Evolutionary conservation across 2,113 vertebrate species (phyloP).

Genomic region (Lutjanus erythropterus): DNA sequence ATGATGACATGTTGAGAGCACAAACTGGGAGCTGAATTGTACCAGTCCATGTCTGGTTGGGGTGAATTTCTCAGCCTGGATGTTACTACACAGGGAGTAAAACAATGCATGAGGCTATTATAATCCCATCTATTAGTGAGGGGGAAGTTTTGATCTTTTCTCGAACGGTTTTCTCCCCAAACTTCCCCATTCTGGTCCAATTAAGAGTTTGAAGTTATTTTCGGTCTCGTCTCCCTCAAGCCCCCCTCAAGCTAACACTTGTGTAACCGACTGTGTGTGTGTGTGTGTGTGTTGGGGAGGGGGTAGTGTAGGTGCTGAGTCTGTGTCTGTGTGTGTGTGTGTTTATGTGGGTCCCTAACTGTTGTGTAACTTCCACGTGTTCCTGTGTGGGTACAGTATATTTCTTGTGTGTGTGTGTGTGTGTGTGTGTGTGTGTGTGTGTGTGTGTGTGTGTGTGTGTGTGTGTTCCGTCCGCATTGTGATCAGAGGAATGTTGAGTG

Average conservation of each 20-base stretch:
- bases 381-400: constrained; percentile 32
- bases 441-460: constrained; percentile 32
- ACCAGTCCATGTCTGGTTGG: background rate
- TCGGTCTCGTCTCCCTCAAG: constrained; percentile 67
- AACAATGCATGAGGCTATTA: constrained; percentile 38
- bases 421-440: constrained; percentile 10
- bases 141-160: constrained; percentile 33
- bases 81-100: background rate
- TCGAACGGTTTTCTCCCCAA: constrained; percentile 27
- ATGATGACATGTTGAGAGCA: background rate
- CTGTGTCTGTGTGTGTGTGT: constrained; percentile 13
- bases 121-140: constrained; percentile 38
- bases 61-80: background rate
- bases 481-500: constrained; percentile 70
- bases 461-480: constrained; percentile 43
- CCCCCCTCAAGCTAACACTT: constrained; percentile 65
- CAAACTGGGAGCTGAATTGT: background rate
- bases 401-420: constrained; percentile 14
- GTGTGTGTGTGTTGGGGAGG: constrained; percentile 15
- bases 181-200: constrained; percentile 64
- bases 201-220: constrained; percentile 76
- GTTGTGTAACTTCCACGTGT: constrained; percentile 65
- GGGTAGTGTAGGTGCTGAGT: constrained; percentile 13
- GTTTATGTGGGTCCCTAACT: constrained; percentile 26
- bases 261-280: constrained; percentile 50